phyloP scores from a whole-genome alignment of 1,140 invertebrate species.

The Metopolophium dirhodum region DNA sequence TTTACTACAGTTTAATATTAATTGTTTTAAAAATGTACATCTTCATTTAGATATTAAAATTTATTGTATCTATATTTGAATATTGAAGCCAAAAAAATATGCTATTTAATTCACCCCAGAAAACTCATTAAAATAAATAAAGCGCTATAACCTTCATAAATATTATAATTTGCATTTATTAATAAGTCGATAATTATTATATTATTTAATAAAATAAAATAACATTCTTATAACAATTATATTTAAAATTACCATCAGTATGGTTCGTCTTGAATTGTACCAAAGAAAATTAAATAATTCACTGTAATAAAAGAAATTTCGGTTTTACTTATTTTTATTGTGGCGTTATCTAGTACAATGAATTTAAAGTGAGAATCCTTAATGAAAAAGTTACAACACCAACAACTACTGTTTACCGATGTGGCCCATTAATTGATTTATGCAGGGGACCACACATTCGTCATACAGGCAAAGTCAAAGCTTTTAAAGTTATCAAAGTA shows the following conservation, averaged over 20 bases:
- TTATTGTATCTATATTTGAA: too few species aligned
- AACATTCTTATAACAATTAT: too few species aligned
- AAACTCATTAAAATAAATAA: too few species aligned
- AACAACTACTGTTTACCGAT: conserved; percentile 95
- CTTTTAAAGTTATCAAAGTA: conserved; percentile 89
- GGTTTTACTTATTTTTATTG: not conserved
- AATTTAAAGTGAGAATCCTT: conserved; percentile 95
- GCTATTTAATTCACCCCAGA: too few species aligned
- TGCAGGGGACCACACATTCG: conserved; percentile 97
- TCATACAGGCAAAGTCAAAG: conserved; percentile 97
- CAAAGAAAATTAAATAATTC: not conserved
- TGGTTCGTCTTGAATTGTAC: not conserved
- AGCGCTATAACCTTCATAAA: not conserved
- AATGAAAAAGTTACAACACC: conserved; percentile 94
- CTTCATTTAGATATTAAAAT: too few species aligned
- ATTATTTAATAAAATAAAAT: too few species aligned
- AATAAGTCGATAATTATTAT: not conserved
- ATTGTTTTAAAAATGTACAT: too few species aligned
- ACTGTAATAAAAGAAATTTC: not conserved
- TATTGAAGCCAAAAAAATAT: too few species aligned
- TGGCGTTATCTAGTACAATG: conserved; percentile 75
- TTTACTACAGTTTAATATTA: too few species aligned
- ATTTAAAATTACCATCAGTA: not conserved
- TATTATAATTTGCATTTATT: not conserved
- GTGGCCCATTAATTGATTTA: conserved; percentile 96